Base-by-base conservation (phyloP, 2,888 invertebrate genomes). In the Sussaba pulchella region DNA sequence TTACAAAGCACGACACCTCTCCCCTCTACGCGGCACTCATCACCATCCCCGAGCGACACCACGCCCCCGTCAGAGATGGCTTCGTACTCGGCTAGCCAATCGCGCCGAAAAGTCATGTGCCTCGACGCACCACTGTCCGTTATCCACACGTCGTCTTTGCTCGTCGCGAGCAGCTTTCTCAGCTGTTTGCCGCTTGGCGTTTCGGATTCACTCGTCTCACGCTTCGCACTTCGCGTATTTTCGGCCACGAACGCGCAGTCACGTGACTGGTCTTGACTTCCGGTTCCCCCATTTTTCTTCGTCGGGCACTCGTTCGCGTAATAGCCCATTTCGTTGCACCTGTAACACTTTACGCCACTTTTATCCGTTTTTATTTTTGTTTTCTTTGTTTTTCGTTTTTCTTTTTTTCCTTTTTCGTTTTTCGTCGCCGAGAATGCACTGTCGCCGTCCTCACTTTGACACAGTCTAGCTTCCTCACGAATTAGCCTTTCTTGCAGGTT, bases 401-500 rank as follows among this genome's bases (percentile, higher is more conserved):
- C 39, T 1, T 14, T 26, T 6, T 14, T 14, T 26, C 10, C 24
- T 5, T 39, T 59, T 0, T 39, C 39, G 1, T 36, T 39, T 50
- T 69, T 41, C 3, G 57, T 39, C 39, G 59, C 54, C 12, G 66
- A 70, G 12, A 70, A 31, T 10, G 74, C 71, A 1, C 61, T 75
- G 12, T 54, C 67, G 8, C 24, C 24, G 17, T n/a, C n/a, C n/a
- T n/a, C n/a, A n/a, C n/a, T n/a, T n/a, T n/a, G n/a, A n/a, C 14
- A 54, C n/a, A 71, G 67, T 26, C 82, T 36, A 24, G 61, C 36
- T n/a, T 82, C 73, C 17, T 73, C 73, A 10, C 79, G 24, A 9
- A 82, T 69, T 10, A 80, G 67, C 9, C 82, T 57, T n/a, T 79
- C 76, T 10, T 66, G 61, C 21, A 76, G 31, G 63, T 76, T 72